Conservation (phyloP, 2,888 invertebrate genomes). For the Euspilapteryx auroguttella region DNA sequence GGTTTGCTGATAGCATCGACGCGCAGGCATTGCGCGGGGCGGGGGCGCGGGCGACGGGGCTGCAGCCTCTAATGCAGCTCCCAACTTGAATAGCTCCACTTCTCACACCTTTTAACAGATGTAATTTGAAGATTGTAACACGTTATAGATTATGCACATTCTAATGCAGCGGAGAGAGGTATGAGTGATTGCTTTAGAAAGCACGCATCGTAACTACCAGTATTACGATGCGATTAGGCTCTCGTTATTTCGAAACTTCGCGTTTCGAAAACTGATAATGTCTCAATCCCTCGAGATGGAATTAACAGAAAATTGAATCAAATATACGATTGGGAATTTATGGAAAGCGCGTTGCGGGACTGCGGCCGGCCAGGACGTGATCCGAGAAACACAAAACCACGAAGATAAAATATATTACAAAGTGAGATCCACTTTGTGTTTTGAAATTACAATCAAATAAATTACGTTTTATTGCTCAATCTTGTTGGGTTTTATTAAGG, state of each 20-base stretch:
- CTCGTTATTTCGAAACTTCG: conserved; percentile 2
- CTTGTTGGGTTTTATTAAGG: conserved; percentile 60
- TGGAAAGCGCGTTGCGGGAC: conserved; percentile 28
- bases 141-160: conserved; percentile 31
- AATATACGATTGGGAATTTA: conserved; percentile 29
- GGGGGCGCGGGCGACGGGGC: conserved; percentile 18
- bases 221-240: conserved; percentile 1
- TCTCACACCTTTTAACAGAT: conserved; percentile 40
- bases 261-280: conserved; percentile 19
- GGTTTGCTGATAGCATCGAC: conserved; percentile 53
- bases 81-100: conserved; percentile 24
- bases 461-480: conserved; percentile 62
- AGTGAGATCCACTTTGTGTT: conserved; percentile 59
- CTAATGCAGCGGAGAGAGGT: conserved; percentile 21
- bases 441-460: conserved; percentile 62
- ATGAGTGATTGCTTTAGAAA: conserved; percentile 8
- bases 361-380: conserved; percentile 33
- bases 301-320: conserved; percentile 30
- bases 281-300: conserved; percentile 29
- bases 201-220: conserved; percentile 1
- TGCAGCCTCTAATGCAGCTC: conserved; percentile 18
- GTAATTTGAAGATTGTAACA: conserved; percentile 22
- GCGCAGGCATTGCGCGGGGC: conserved; percentile 36
- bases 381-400: conserved; percentile 54
- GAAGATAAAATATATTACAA: conserved; percentile 58